phyloP scores from a whole-genome alignment of 2,797 vertebrate species.

The Muscicapa striata region DNA sequence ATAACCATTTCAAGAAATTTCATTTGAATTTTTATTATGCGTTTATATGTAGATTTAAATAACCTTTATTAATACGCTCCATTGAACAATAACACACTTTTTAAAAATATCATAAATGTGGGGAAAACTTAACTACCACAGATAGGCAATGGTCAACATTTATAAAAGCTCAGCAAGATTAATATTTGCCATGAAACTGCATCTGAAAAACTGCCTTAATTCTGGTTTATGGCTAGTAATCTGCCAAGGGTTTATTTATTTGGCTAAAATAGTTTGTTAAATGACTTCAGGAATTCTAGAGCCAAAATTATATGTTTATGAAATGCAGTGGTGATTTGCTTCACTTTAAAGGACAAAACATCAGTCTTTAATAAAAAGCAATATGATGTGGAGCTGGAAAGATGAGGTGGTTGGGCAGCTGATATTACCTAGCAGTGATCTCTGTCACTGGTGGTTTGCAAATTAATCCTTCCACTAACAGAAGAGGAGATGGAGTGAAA shows the following conservation, averaged over 20 bases:
- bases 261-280: not conserved
- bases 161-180: not conserved
- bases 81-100: not conserved
- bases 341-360: not conserved
- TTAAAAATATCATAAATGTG: not conserved
- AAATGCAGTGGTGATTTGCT: not conserved
- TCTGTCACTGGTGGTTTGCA: not conserved
- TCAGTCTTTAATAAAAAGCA: not conserved
- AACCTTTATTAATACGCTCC: not conserved
- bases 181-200: not conserved
- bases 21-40: not conserved
- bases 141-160: not conserved
- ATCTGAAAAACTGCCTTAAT: not conserved
- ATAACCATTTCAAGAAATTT: not conserved
- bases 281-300: not conserved
- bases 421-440: not conserved
- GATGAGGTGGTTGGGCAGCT: not conserved
- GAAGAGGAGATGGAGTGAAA: not conserved
- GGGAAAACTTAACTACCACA: not conserved
- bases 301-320: not conserved
- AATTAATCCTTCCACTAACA: not conserved
- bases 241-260: not conserved
- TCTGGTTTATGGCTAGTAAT: not conserved
- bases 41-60: not conserved
- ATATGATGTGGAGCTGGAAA: not conserved